These are phyloP conservation scores for Salvelinus alpinus DNA, from an alignment of 2,113 vertebrate species.

Conservation along the genomic window DNA sequence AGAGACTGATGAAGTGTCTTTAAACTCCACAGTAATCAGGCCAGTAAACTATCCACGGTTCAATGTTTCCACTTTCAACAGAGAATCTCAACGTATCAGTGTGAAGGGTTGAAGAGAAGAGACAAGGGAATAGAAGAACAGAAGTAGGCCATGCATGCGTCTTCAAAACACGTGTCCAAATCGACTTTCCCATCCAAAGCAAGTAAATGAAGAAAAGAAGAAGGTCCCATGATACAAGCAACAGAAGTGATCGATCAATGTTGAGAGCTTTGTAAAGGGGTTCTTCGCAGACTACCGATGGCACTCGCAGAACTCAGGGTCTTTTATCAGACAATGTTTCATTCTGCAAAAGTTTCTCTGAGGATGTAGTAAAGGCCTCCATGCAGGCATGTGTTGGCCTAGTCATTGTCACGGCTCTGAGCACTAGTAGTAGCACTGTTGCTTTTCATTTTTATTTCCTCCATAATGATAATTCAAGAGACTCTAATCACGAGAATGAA, in stretches of 20 bases:
- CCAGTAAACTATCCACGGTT: conserved; percentile 43
- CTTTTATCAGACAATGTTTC: conserved; percentile 17
- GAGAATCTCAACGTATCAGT: conserved; percentile 56
- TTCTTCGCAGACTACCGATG: conserved; percentile 9
- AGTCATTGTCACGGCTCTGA: conserved; percentile 14
- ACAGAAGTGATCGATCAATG: neutral
- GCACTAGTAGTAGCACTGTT: neutral
- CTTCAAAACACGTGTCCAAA: conserved; percentile 46
- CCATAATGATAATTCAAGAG: conserved; percentile 33
- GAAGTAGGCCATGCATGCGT: conserved; percentile 40
- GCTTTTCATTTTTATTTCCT: conserved; percentile 4
- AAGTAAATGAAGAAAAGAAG: conserved; percentile 23
- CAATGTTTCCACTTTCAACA: conserved; percentile 60
- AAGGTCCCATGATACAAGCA: conserved; percentile 25
- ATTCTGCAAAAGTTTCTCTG: conserved; percentile 13
- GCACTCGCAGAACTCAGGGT: conserved; percentile 18
- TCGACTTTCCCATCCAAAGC: conserved; percentile 31
- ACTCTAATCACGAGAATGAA: neutral
- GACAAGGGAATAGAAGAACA: conserved; percentile 41
- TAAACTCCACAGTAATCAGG: conserved; percentile 39
- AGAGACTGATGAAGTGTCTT: conserved; percentile 61
- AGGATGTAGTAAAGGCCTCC: conserved; percentile 10
- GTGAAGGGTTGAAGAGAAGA: conserved; percentile 5
- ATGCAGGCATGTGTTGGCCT: conserved; percentile 9
- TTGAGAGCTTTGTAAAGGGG: conserved; percentile 29